Conservation (phyloP, 2,797 vertebrate species). For the Brachyrhaphis roseni region DNA sequence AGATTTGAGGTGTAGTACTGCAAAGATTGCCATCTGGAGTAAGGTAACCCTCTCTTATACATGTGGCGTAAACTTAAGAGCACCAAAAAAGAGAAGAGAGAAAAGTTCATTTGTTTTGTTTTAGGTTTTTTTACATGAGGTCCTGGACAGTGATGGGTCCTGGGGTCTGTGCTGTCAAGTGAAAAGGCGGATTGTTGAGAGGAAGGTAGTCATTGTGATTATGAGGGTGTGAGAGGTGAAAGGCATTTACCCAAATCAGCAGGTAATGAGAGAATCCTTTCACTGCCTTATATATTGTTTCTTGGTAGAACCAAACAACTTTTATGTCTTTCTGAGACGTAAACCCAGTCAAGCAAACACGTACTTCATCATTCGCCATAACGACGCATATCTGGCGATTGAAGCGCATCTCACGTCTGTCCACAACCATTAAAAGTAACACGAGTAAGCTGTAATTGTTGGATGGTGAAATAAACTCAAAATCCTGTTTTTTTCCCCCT, state of each 20-base stretch:
- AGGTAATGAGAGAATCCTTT: conserved; percentile 53
- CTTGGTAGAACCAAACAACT: conserved; percentile 11
- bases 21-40: conserved; percentile 26
- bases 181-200: conserved; percentile 21
- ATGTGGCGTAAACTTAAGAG: conserved; percentile 17
- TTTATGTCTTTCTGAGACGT: conserved; percentile 38
- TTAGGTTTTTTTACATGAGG: background rate
- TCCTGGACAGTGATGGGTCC: conserved; percentile 44
- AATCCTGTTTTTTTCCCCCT: conserved; percentile 23
- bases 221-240: conserved; percentile 9
- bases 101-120: conserved; percentile 66
- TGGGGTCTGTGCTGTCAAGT: conserved; percentile 45
- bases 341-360: conserved; percentile 47
- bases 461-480: conserved; percentile 27
- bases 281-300: conserved; percentile 24
- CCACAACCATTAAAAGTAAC: conserved; percentile 40
- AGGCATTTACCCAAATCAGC: conserved; percentile 33
- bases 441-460: conserved; percentile 50
- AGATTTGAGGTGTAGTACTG: conserved; percentile 10
- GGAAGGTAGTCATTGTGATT: background rate
- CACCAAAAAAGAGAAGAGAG: background rate
- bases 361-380: conserved; percentile 42
- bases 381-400: conserved; percentile 41
- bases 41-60: conserved; percentile 26
- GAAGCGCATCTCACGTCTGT: conserved; percentile 24